A percentile compares a stretch with the other conserved stretches of the same genome.
Evolutionary conservation across 2,888 invertebrate genomes (phyloP).

Genomic region (Cataglyphis cursor): DNA sequence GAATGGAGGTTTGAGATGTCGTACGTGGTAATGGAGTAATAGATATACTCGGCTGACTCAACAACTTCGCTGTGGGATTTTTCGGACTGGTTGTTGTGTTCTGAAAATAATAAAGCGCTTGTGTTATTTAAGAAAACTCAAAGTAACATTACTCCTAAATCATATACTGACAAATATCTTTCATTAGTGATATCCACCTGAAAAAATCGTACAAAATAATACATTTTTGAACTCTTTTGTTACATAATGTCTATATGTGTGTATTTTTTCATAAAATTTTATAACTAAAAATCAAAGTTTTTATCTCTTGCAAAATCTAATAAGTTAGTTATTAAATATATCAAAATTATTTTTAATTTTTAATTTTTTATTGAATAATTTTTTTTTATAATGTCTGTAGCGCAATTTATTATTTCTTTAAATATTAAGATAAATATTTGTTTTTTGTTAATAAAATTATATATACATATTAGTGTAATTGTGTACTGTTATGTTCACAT

Average conservation of each 20-base stretch:
- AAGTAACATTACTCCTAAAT: conserved; percentile 25
- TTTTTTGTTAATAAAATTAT: conserved; percentile 20
- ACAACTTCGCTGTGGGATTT: conserved; percentile 86
- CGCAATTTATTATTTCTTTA: conserved; percentile 9
- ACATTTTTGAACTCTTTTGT: conserved; percentile 21
- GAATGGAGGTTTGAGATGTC: conserved; percentile 84
- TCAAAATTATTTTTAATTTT: background rate
- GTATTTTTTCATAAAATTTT: background rate
- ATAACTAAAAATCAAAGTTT: background rate
- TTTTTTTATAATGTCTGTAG: background rate
- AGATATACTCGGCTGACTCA: conserved; percentile 95
- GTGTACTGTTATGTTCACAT: background rate
- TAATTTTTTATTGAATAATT: background rate
- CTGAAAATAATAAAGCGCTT: conserved; percentile 78
- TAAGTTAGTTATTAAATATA: conserved; percentile 1
- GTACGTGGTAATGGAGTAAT: conserved; percentile 94
- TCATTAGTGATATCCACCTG: conserved; percentile 46
- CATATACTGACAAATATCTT: conserved; percentile 17
- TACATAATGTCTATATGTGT: background rate
- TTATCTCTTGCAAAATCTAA: background rate
- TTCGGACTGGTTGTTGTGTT: conserved; percentile 83
- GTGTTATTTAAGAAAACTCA: conserved; percentile 35
- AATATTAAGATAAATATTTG: background rate
- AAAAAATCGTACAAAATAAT: conserved; percentile 38
- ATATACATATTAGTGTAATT: background rate